Percentiles rank a stretch among this genome's conserved stretches.
These are phyloP conservation scores for Microtus richardsoni DNA, from an alignment of 2,113 vertebrate species.

Conservation along the genomic window DNA sequence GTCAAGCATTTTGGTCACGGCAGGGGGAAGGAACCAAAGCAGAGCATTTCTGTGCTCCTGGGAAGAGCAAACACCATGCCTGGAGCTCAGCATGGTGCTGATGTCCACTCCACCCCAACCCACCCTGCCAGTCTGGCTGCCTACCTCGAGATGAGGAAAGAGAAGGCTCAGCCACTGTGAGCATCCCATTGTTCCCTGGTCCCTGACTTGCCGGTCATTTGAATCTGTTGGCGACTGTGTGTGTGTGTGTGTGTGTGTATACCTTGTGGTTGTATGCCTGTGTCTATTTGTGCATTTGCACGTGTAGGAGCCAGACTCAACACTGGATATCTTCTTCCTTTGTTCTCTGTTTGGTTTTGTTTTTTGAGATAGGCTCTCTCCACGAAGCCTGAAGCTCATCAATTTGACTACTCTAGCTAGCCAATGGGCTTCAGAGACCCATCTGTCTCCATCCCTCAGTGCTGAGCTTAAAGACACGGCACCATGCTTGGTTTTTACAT, in stretches of 20 bases:
- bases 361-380: not conserved
- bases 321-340: not conserved
- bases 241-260: not conserved
- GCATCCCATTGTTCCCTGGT: not conserved
- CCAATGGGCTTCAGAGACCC: not conserved
- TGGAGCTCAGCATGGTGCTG: not conserved
- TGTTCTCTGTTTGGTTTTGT: not conserved
- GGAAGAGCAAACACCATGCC: not conserved
- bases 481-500: not conserved
- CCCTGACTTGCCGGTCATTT: not conserved
- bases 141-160: not conserved
- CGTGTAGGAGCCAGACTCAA: not conserved
- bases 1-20: not conserved
- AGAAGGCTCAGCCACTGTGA: not conserved
- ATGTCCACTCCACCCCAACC: no score
- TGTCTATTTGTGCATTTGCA: not conserved
- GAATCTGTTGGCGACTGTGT: not conserved
- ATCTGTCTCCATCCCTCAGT: not conserved
- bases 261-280: not conserved
- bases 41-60: slow-evolving; percentile 10
- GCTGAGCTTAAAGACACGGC: not conserved
- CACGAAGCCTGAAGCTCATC: not conserved
- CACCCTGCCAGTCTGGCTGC: not conserved
- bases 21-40: not conserved
- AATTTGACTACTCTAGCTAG: not conserved